These are phyloP conservation scores for Noctua janthe DNA, from an alignment of 2,888 invertebrate genomes.

Conservation along the genomic window DNA sequence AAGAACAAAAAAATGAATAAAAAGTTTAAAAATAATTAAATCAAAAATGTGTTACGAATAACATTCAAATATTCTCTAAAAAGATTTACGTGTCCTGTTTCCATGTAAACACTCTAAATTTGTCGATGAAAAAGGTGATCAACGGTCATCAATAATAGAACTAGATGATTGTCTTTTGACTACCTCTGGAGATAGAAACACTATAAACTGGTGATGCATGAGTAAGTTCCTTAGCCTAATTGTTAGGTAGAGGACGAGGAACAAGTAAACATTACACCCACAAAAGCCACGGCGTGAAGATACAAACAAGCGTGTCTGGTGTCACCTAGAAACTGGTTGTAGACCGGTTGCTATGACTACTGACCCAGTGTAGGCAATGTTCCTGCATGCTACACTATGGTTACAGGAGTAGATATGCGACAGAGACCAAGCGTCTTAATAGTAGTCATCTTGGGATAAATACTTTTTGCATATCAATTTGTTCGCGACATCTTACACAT, in stretches of 20 bases:
- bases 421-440: constrained; percentile 19
- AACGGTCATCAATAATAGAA: neutral
- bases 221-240: neutral
- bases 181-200: neutral
- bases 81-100: neutral
- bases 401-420: neutral
- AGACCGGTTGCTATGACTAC: constrained; percentile 45
- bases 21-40: too few relatives aligned
- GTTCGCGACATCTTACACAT: neutral
- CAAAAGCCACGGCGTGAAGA: constrained; percentile 29
- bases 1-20: too few relatives aligned
- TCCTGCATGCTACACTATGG: constrained; percentile 23
- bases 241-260: neutral
- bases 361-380: constrained; percentile 44
- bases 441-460: too few relatives aligned
- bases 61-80: neutral
- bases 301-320: constrained; percentile 33
- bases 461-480: neutral
- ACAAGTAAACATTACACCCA: neutral
- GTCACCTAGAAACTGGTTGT: constrained; percentile 55
- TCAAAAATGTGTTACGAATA: too few relatives aligned
- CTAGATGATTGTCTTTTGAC: neutral
- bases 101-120: too few relatives aligned
- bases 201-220: neutral
- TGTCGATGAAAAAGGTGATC: too few relatives aligned